Percentiles rank a stretch among this genome's conserved stretches.
phyloP scores from a whole-genome alignment of 2,113 vertebrate species.

The Cardinalis cardinalis region DNA sequence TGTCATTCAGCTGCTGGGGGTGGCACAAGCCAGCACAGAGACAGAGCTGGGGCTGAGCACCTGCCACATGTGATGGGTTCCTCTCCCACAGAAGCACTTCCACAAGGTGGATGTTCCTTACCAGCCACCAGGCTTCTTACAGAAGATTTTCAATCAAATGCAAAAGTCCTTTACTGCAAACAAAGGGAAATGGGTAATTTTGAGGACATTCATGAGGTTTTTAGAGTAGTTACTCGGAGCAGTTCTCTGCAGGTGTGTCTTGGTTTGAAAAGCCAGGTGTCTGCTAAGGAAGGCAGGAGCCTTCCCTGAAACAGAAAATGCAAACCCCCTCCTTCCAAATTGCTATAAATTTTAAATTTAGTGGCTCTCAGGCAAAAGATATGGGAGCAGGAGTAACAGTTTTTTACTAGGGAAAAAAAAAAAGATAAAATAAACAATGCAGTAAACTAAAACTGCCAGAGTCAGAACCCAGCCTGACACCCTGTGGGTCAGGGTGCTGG shows the following conservation, averaged over 20 bases:
- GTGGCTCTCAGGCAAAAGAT: too few relatives aligned
- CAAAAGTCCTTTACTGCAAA: neutral
- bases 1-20: neutral
- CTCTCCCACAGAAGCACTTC: neutral
- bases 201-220: neutral
- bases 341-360: too few relatives aligned
- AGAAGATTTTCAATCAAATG: neutral
- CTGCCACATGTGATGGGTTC: fast-evolving
- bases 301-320: too few relatives aligned
- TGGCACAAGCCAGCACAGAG: fast-evolving
- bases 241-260: neutral
- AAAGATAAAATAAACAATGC: too few relatives aligned
- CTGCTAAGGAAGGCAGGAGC: too few relatives aligned
- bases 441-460: too few relatives aligned
- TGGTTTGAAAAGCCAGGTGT: too few relatives aligned
- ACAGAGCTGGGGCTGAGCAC: neutral
- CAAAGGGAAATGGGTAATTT: neutral
- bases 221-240: neutral
- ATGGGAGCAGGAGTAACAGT: too few relatives aligned
- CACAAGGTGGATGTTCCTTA: fast-evolving
- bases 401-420: too few relatives aligned
- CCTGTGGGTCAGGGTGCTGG: too few relatives aligned
- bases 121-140: neutral
- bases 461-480: too few relatives aligned
- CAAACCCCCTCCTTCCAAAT: too few relatives aligned